Conservation (phyloP, 2,113 vertebrate genomes). For the Leucoraja erinaceus region DNA sequence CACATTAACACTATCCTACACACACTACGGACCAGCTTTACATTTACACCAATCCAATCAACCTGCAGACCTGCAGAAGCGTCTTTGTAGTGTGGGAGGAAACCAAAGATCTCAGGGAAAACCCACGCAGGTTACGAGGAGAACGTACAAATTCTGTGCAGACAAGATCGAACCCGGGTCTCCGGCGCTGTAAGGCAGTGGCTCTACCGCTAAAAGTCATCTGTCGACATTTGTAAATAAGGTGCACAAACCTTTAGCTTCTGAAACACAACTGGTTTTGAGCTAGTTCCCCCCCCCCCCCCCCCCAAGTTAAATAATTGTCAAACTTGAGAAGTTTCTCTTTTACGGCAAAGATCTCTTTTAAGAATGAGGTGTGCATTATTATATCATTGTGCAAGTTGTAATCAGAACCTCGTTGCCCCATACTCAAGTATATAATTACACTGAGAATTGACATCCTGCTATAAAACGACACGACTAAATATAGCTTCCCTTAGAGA, state of each 20-base stretch:
- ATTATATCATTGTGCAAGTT: conserved; percentile 6
- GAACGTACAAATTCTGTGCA: no score
- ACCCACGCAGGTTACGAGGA: no score
- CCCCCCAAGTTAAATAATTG: neutral
- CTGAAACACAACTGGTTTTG: neutral
- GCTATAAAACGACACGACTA: conserved; percentile 16
- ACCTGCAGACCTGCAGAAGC: no score
- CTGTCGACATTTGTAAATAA: neutral
- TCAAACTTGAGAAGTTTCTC: neutral
- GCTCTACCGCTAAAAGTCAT: neutral
- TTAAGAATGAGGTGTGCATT: neutral
- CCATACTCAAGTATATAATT: conserved; percentile 31
- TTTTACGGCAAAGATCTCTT: neutral
- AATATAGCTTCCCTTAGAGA: conserved; percentile 32
- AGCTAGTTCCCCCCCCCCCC: neutral
- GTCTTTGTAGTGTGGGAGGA: no score
- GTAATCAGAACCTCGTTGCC: neutral
- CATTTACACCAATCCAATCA: no score
- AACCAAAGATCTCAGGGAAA: no score
- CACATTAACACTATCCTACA: no score
- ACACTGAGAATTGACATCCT: conserved; percentile 32
- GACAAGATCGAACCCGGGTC: no score
- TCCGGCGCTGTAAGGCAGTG: no score
- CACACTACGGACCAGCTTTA: no score
- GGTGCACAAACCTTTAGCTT: neutral